Percentiles rank a stretch among this genome's conserved stretches.
These are phyloP conservation scores for Manis javanica DNA, from an alignment of 2,797 vertebrate species.

Conservation along the genomic window DNA sequence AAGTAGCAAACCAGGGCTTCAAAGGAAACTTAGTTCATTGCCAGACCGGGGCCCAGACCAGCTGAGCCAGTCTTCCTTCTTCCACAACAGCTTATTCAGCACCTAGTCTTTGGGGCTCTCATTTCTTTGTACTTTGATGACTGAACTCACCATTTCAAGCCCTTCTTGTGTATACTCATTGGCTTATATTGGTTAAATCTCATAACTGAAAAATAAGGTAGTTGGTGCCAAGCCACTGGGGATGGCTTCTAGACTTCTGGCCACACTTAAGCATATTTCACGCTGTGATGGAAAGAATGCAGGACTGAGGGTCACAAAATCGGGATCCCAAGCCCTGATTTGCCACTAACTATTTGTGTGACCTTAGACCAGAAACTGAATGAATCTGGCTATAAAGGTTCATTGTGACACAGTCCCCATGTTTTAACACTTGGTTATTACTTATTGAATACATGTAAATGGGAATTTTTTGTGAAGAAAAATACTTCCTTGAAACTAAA, in stretches of 20 bases:
- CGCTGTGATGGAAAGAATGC: conserved; percentile 43
- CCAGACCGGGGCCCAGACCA: not conserved
- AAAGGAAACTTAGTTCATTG: not conserved
- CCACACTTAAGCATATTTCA: not conserved
- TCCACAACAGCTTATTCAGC: not conserved
- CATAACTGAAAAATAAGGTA: conserved; percentile 30
- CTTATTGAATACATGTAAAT: not conserved
- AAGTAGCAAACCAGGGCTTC: not conserved
- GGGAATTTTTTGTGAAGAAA: not conserved
- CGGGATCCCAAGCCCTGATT: not conserved
- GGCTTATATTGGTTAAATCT: not conserved
- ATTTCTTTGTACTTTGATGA: not conserved
- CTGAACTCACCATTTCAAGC: not conserved
- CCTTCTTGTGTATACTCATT: not conserved
- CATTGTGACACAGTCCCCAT: not conserved
- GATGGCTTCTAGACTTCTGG: conserved; percentile 35
- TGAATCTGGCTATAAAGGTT: not conserved
- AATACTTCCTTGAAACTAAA: not conserved
- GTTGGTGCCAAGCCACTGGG: not conserved
- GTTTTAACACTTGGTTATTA: not conserved
- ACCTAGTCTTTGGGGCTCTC: not conserved
- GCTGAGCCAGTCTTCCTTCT: not conserved
- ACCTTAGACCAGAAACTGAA: not conserved
- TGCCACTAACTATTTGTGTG: not conserved
- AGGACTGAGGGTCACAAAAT: not conserved